Conservation (phyloP, 1,140 invertebrate species). For the Zaprionus vittiger region DNA sequence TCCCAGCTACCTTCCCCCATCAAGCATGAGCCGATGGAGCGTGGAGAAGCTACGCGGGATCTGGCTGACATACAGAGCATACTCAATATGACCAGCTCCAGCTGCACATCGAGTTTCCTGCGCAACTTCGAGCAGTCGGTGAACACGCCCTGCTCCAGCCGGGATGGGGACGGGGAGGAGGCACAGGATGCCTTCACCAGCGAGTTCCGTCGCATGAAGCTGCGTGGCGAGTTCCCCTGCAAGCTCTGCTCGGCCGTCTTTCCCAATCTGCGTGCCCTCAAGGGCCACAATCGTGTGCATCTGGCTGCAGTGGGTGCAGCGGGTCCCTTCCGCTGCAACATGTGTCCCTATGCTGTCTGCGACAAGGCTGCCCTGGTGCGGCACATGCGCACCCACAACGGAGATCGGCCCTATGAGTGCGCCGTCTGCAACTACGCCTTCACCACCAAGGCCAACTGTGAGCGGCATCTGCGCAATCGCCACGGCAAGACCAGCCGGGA, state of each 20-base stretch:
- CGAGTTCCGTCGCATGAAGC: slow-evolving; percentile 93
- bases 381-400: slow-evolving; percentile 96
- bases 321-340: slow-evolving; percentile 94
- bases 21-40: slow-evolving; percentile 54
- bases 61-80: slow-evolving; percentile 94
- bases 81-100: slow-evolving; percentile 89
- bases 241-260: slow-evolving; percentile 93
- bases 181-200: slow-evolving; percentile 91
- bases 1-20: slow-evolving; percentile 36
- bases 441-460: slow-evolving; percentile 97
- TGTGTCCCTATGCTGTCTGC: slow-evolving; percentile 94
- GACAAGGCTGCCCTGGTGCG: slow-evolving; percentile 95
- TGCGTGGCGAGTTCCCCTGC: slow-evolving; percentile 95
- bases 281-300: slow-evolving; percentile 94
- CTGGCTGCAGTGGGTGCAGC: slow-evolving; percentile 88
- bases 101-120: slow-evolving; percentile 76
- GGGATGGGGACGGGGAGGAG: slow-evolving; percentile 90
- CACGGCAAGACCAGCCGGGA: slow-evolving; percentile 94
- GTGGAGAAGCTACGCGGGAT: slow-evolving; percentile 86
- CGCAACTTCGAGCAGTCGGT: slow-evolving; percentile 81
- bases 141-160: slow-evolving; percentile 77
- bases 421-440: slow-evolving; percentile 97
- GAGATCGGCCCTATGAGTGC: slow-evolving; percentile 97
- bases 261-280: slow-evolving; percentile 94
- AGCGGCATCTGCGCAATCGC: slow-evolving; percentile 94